phyloP scores from a whole-genome alignment of 1,140 invertebrate species.

The Sinonovacula constricta region DNA sequence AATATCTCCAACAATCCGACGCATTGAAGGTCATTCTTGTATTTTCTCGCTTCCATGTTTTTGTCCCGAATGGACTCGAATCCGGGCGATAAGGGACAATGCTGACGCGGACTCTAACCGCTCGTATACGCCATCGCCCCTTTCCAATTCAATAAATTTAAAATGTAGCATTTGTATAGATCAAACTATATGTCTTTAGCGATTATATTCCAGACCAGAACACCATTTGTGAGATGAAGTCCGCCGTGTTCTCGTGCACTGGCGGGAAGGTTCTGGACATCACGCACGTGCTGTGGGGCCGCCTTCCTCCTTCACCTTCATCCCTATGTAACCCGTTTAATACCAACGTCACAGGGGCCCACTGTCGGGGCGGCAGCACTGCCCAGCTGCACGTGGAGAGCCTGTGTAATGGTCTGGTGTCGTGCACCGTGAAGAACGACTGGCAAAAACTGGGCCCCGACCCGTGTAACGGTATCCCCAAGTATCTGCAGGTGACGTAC shows the following conservation, averaged over 20 bases:
- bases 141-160: background rate
- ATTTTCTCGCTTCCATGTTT: too few relatives aligned
- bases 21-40: too few relatives aligned
- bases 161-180: background rate
- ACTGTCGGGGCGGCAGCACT: constrained; percentile 22
- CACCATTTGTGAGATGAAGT: constrained; percentile 37
- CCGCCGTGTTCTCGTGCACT: constrained; percentile 11
- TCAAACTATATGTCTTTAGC: background rate
- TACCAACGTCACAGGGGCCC: constrained; percentile 11
- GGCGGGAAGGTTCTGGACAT: constrained; percentile 30
- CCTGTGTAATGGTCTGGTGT: constrained; percentile 22
- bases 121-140: background rate
- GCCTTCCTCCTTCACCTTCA: constrained; percentile 25
- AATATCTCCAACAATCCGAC: background rate
- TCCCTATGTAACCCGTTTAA: constrained; percentile 33
- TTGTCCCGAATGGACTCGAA: background rate
- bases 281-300: constrained; percentile 37
- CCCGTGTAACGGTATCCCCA: constrained; percentile 33
- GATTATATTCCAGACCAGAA: constrained; percentile 24
- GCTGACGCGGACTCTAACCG: background rate
- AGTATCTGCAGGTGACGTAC: constrained; percentile 41
- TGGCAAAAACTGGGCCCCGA: constrained; percentile 35
- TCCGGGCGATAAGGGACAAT: background rate
- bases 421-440: constrained; percentile 23
- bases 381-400: constrained; percentile 12